Conservation (phyloP, 2,888 invertebrate genomes). For the Calameuta idolon region DNA sequence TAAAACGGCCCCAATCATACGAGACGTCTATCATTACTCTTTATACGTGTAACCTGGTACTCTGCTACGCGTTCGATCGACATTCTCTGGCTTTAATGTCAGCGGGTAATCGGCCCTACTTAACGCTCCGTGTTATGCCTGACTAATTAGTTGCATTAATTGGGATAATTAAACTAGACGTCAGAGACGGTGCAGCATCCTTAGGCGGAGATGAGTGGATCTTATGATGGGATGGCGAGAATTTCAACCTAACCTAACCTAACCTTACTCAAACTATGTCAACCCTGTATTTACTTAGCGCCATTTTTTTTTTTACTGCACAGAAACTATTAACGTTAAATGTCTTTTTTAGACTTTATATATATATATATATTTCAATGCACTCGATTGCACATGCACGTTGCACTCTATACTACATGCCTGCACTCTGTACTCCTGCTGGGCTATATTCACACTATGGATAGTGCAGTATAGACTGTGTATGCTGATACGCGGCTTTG, state of each 20-base stretch:
- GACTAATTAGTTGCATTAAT: constrained; percentile 6
- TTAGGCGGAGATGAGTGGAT: neutral
- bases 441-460: neutral
- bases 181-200: constrained; percentile 1
- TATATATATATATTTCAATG: neutral
- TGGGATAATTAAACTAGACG: neutral
- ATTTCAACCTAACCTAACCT: neutral
- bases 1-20: neutral
- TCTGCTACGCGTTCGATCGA: neutral
- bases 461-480: neutral
- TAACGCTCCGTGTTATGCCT: neutral
- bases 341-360: neutral
- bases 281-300: neutral
- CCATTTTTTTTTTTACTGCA: neutral
- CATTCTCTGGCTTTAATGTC: neutral
- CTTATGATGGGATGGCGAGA: neutral
- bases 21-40: neutral
- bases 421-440: neutral
- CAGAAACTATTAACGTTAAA: neutral
- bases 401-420: neutral
- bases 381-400: neutral
- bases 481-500: neutral
- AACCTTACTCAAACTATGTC: neutral
- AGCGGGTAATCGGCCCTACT: neutral
- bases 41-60: neutral